Base-by-base conservation (phyloP, 1,140 invertebrate genomes). In the Sinonovacula constricta region DNA sequence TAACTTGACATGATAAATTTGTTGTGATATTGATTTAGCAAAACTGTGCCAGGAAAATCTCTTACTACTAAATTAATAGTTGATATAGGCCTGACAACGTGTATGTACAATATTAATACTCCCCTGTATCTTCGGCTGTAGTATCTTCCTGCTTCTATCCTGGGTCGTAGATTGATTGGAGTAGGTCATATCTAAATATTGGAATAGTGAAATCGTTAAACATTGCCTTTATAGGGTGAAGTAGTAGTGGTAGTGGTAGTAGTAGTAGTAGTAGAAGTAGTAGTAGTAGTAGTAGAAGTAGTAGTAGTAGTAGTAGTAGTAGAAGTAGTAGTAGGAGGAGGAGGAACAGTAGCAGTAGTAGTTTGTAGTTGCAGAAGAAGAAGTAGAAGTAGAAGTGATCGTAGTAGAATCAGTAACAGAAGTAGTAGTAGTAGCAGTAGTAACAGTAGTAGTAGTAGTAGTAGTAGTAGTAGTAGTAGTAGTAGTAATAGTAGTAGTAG, bases 281-380 rank as follows among this genome's bases (percentile, higher is more conserved):
- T 57, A 63, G 53, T 45, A 31, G 74, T 49, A 30, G 68, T 62
- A 59, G 33, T 22, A 15, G 68, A 51, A 72, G 57, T 65, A 53
- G 67, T 75, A 51, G 53, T 33, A 57, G 36, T 12, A 62, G 53
- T n/a, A 30, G 69, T 56, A 2, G 51, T 51, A 31, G 53, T 39
- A 31, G 62, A 75, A 59, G 59, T 74, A 49, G 70, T 56, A 12
- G 51, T 22, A 28, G 53, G 26, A 75, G 71, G 28, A 39, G 60
- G 39, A 66, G 59, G 30, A 59, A 65, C 30, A 63, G 60, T 28
- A 84, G 49, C 68, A 76, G 66, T 33, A 74, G 26, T 70, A 83
- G 34, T 95, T 96, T 30, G 94, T 95, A 82, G 95, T 97, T 84
- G 94, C 97, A 84, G 97, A 97, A 54, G 98, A 18, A 66, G 63